A percentile compares a stretch with the other conserved stretches of the same genome.
phyloP scores from a whole-genome alignment of 2,113 vertebrate genomes.

The Motacilla tschutschensis region DNA sequence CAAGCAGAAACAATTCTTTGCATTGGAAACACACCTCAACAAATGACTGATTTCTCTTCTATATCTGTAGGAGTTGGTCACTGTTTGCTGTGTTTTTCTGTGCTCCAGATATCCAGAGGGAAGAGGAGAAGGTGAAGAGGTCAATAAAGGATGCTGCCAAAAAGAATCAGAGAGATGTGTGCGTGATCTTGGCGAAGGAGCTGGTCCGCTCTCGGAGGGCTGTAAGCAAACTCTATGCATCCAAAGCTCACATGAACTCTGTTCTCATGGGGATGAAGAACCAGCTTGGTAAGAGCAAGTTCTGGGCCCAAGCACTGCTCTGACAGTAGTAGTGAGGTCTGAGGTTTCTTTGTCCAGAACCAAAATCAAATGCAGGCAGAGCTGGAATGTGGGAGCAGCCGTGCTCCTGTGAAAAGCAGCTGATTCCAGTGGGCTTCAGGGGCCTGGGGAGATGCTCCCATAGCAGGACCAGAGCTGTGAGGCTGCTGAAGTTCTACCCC shows the following conservation, averaged over 20 bases:
- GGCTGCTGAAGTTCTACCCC: not conserved
- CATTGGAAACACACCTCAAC: not conserved
- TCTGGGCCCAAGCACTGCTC: not conserved
- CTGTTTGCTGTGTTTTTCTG: not conserved
- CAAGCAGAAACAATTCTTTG: not conserved
- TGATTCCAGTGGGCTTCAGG: not conserved
- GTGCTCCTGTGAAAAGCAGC: not conserved
- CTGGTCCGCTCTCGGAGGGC: constrained; percentile 90
- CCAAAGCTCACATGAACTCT: constrained; percentile 98
- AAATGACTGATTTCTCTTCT: not conserved
- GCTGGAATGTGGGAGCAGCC: not conserved
- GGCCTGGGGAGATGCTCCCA: accelerated
- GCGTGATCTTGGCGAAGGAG: constrained; percentile 91
- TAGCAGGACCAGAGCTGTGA: not conserved
- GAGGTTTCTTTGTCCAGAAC: not conserved
- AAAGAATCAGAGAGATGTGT: constrained; percentile 92
- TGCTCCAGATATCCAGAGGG: constrained; percentile 90
- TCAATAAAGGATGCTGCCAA: constrained; percentile 96
- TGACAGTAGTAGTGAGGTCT: not conserved
- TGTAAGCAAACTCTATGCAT: constrained; percentile 89
- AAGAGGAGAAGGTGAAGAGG: constrained; percentile 95
- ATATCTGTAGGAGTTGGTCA: not conserved
- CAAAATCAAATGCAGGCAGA: not conserved
- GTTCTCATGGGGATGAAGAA: constrained; percentile 97
- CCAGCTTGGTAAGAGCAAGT: constrained; percentile 85